These are phyloP conservation scores for Hylia prasina DNA, from an alignment of 2,113 vertebrate species.

Conservation along the genomic window DNA sequence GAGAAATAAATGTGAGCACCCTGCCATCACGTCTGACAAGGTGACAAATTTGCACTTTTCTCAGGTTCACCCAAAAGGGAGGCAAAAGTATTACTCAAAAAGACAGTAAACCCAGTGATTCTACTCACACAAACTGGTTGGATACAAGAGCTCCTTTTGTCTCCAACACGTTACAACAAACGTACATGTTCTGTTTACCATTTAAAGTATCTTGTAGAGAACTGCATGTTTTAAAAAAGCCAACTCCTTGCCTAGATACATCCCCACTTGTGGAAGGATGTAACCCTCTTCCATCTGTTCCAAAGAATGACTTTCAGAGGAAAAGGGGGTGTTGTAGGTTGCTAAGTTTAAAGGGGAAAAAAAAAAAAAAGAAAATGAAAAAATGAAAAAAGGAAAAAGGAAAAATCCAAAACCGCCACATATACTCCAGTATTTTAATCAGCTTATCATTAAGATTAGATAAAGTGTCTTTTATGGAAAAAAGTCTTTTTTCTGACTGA, in stretches of 20 bases:
- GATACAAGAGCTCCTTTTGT: neutral
- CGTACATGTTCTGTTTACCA: slow-evolving; percentile 10
- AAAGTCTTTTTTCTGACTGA: neutral
- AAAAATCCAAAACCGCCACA: neutral
- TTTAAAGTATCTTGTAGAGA: slow-evolving; percentile 47
- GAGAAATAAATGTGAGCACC: neutral
- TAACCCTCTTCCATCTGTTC: slow-evolving; percentile 63
- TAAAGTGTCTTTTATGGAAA: neutral
- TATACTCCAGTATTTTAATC: neutral
- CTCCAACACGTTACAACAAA: neutral
- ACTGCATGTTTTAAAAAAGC: slow-evolving; percentile 41
- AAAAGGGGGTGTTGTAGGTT: slow-evolving; percentile 53
- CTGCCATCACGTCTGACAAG: neutral
- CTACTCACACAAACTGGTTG: neutral
- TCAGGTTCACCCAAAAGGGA: neutral
- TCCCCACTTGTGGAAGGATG: slow-evolving; percentile 59
- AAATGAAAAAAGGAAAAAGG: neutral
- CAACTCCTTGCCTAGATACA: slow-evolving; percentile 54
- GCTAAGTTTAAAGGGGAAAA: neutral
- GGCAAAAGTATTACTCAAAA: neutral
- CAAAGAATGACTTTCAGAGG: slow-evolving; percentile 53
- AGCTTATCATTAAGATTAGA: neutral
- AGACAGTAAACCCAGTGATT: neutral
- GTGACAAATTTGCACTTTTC: neutral
- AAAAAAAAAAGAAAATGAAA: neutral